phyloP scores from a whole-genome alignment of 1,140 invertebrate species.

The Pseudomyrmex pallidus region DNA sequence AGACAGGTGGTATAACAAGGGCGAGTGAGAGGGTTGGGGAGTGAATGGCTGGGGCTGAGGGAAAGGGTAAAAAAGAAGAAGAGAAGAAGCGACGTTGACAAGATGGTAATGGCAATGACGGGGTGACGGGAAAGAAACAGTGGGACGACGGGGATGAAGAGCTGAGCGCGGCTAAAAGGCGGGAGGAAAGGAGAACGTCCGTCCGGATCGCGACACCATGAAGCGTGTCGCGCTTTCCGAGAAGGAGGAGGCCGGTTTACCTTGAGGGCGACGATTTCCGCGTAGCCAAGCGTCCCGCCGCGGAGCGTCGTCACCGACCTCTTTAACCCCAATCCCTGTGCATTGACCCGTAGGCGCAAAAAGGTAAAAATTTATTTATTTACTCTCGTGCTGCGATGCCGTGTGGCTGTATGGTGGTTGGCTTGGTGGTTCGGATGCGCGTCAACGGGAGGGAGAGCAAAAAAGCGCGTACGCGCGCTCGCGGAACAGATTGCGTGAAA shows the following conservation, averaged over 20 bases:
- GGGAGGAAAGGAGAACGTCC: slow-evolving; percentile 46
- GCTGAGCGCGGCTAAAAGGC: slow-evolving; percentile 37
- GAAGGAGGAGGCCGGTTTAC: slow-evolving; percentile 86
- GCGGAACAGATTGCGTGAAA: slow-evolving; percentile 37
- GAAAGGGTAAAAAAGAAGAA: slow-evolving; percentile 21
- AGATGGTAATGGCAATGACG: slow-evolving; percentile 29
- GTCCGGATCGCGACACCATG: slow-evolving; percentile 68
- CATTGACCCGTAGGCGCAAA: slow-evolving; percentile 85
- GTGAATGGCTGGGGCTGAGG: background rate
- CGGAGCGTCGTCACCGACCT: slow-evolving; percentile 95
- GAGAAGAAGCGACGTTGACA: slow-evolving; percentile 35
- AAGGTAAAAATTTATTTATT: slow-evolving; percentile 78
- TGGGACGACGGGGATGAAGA: background rate
- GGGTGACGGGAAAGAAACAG: slow-evolving; percentile 35
- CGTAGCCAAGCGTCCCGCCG: slow-evolving; percentile 94
- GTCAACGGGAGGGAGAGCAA: background rate
- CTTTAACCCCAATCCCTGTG: slow-evolving; percentile 92
- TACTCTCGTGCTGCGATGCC: slow-evolving; percentile 71
- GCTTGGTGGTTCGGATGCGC: slow-evolving; percentile 36
- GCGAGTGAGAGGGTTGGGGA: too few species aligned
- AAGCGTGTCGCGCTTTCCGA: slow-evolving; percentile 70
- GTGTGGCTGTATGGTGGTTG: slow-evolving; percentile 18
- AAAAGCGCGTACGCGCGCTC: background rate
- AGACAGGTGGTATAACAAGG: slow-evolving; percentile 22
- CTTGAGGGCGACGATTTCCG: slow-evolving; percentile 98